phyloP scores from a whole-genome alignment of 2,888 invertebrate genomes.

The Cheiracanthium punctorium region DNA sequence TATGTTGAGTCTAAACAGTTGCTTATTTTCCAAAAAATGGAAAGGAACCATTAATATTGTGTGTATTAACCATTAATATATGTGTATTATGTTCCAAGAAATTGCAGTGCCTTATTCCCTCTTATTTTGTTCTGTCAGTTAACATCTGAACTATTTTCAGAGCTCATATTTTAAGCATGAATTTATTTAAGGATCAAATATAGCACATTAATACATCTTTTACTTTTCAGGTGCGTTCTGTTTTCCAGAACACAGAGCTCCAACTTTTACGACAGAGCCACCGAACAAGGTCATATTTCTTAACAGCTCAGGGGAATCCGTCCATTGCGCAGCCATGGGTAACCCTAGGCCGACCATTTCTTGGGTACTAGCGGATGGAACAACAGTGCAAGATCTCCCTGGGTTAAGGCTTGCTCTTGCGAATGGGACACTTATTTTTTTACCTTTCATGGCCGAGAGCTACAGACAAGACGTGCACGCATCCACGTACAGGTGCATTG shows the following conservation, averaged over 20 bases:
- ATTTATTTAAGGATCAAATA: too few relatives aligned
- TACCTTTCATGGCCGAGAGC: constrained; percentile 94
- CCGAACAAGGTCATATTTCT: constrained; percentile 69
- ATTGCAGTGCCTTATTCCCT: too few relatives aligned
- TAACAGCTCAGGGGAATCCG: constrained; percentile 70
- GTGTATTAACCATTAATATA: too few relatives aligned
- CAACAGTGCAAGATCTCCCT: constrained; percentile 60
- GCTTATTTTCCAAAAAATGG: too few relatives aligned
- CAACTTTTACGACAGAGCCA: constrained; percentile 70
- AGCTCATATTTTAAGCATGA: too few relatives aligned
- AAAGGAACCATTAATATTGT: too few relatives aligned
- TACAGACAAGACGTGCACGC: constrained; percentile 70
- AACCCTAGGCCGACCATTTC: constrained; percentile 64
- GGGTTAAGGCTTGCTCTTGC: constrained; percentile 67
- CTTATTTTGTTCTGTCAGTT: too few relatives aligned
- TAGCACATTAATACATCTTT: neutral
- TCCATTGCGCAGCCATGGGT: constrained; percentile 71
- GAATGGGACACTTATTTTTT: constrained; percentile 92
- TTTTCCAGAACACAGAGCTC: constrained; percentile 63
- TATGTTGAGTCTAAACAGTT: too few relatives aligned
- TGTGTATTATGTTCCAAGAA: too few relatives aligned
- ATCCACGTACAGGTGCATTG: constrained; percentile 63
- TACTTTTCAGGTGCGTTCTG: constrained; percentile 41
- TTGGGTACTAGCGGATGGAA: constrained; percentile 71
- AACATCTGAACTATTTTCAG: too few relatives aligned